Conservation (phyloP, 35 echinoderm and acorn worm species). For the Hemicentrotus pulcherrimus region DNA sequence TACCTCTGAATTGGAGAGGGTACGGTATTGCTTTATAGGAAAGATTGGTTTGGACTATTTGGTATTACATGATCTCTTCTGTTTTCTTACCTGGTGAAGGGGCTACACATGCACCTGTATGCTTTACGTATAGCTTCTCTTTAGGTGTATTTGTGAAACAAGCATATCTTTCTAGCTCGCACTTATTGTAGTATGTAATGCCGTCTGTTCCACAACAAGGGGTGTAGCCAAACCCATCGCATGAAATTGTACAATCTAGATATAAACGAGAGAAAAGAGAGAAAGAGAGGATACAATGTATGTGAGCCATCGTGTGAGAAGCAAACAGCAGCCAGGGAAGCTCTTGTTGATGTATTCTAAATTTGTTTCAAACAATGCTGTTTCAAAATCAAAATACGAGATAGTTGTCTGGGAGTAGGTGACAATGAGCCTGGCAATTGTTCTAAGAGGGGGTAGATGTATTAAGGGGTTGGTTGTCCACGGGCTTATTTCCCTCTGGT, state of each 20-base stretch:
- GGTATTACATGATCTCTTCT: no score
- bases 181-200: slow-evolving; percentile 72
- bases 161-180: slow-evolving; percentile 59
- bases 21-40: no score
- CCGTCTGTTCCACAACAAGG: slow-evolving; percentile 64
- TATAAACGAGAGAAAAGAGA: neutral
- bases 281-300: no score
- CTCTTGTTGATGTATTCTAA: no score
- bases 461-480: neutral
- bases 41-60: no score
- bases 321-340: neutral
- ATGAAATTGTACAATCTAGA: neutral
- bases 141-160: slow-evolving; percentile 33
- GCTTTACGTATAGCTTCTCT: neutral
- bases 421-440: neutral
- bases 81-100: slow-evolving; percentile 7
- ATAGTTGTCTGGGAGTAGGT: neutral
- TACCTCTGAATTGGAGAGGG: no score
- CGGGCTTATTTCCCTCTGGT: neutral
- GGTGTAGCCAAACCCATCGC: slow-evolving; percentile 49
- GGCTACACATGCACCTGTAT: slow-evolving; percentile 5
- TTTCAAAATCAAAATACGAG: neutral
- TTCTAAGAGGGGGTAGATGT: neutral
- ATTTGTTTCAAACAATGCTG: no score
- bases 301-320: neutral